Conservation (phyloP, 2,797 vertebrate species). For the Anisognathus igniventris region DNA sequence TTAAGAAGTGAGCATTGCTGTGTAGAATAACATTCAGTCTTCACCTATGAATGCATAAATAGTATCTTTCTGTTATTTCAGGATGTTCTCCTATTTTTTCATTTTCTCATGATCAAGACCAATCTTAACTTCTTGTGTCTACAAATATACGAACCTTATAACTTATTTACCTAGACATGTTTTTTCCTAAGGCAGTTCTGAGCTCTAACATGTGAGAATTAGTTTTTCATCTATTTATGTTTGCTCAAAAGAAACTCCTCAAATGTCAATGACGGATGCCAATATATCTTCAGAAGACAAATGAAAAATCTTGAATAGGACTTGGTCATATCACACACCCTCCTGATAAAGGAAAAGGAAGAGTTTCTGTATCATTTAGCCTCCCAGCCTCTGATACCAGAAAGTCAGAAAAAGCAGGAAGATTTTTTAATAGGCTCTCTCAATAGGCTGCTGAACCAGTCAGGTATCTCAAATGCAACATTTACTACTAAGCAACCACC, state of each 20-base stretch:
- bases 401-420: neutral
- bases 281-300: neutral
- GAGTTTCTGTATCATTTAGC: neutral
- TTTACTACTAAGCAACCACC: neutral
- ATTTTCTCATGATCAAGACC: neutral
- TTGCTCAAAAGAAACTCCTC: neutral
- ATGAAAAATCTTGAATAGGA: neutral
- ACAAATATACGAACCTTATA: neutral
- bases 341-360: neutral
- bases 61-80: neutral
- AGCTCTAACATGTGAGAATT: neutral
- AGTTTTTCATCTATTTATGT: neutral
- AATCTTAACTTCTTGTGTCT: neutral
- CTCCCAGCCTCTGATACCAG: neutral
- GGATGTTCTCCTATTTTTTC: neutral
- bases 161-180: neutral
- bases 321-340: neutral
- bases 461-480: neutral
- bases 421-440: neutral
- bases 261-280: neutral
- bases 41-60: neutral
- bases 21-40: neutral
- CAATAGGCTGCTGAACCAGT: neutral
- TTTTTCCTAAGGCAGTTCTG: neutral
- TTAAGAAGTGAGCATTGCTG: fast-evolving